Evolutionary conservation across 2,888 invertebrate species (phyloP), one percentile per base, ranked within the genome.

Genomic region (Machimus rusticus): DNA sequence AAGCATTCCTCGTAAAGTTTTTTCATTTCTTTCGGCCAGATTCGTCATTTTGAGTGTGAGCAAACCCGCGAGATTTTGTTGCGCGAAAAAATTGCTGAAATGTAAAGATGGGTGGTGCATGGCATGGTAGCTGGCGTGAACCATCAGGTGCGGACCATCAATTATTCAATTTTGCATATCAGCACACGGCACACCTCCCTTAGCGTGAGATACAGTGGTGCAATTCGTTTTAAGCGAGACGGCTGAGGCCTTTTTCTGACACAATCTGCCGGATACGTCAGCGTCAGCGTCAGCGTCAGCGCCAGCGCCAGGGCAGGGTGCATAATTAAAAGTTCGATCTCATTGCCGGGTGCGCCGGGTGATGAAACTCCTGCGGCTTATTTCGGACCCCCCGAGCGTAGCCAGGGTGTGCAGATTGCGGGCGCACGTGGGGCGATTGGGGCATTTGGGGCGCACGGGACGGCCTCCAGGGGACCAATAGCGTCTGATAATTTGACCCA

Each of bases 401-500:
- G 28, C 2, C 23, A 46, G 43, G 19, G 51, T 19, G 51, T 51
- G 51, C 57, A 19, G 66, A 66, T 66, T 66, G 28, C 23, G 66
- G 23, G 23, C 34, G 28, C 43, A 16, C 66, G 28, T 28, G 19
- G 57, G 57, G 19, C 19, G 57, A 23, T n/a, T 57, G 66, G 66
- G 23, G n/a, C 8, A 19, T 34, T n/a, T 57, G 66, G 66, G 23
- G 6, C 51, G 51, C 51, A 51, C 6, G n/a, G 51, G 5, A 51
- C 51, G 51, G 6, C 51, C 51, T 51, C 51, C n/a, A 16, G 19
- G 12, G 77, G 86, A 19, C 77, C 86, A 86, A 86, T 86, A 86
- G 46, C 55, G 77, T 86, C 86, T 51, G 86, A 77, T 86, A 77
- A 86, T 86, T 86, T 86, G 86, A 86, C 86, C 86, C 43, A 86